Evolutionary conservation across 2,888 invertebrate species (phyloP).

Genomic region (Drosophila macrospina): DNA sequence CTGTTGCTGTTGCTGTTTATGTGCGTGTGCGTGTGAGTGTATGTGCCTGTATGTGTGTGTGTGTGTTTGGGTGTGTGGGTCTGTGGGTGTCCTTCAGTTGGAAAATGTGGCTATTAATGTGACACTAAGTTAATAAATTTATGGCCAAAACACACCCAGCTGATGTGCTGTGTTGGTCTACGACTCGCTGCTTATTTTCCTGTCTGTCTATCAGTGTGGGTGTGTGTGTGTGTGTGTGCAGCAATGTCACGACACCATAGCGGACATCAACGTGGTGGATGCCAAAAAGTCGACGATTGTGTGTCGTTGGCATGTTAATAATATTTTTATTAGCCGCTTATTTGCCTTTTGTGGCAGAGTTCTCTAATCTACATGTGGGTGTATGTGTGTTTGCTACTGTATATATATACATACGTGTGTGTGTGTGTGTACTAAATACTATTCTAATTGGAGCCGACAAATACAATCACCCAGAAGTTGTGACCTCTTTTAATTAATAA

Average conservation of each 20-base stretch:
- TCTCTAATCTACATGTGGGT: neutral
- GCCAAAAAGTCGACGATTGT: constrained; percentile 55
- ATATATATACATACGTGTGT: neutral
- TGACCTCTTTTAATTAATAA: constrained; percentile 63
- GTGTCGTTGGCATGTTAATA: constrained; percentile 70
- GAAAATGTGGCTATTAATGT: constrained; percentile 72
- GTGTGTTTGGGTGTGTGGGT: neutral
- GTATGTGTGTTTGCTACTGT: constrained; percentile 2
- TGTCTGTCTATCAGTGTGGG: constrained; percentile 9
- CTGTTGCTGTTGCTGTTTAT: constrained; percentile 16
- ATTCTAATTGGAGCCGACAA: constrained; percentile 49
- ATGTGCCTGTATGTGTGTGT: neutral
- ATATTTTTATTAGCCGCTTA: constrained; percentile 76
- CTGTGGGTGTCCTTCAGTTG: constrained; percentile 41
- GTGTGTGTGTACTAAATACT: constrained; percentile 29
- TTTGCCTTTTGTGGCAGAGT: constrained; percentile 62
- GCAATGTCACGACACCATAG: constrained; percentile 34
- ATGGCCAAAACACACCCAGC: constrained; percentile 76
- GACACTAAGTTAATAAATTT: constrained; percentile 80
- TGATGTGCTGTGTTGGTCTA: constrained; percentile 39
- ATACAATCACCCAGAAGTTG: constrained; percentile 35
- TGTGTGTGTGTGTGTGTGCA: constrained; percentile 13
- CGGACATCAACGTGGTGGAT: constrained; percentile 46
- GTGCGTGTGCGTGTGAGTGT: neutral
- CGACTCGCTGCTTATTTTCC: constrained; percentile 54